These are phyloP conservation scores for Platygyra sinensis DNA, from an alignment of 64 coral and sea anemone species.

Conservation along the genomic window DNA sequence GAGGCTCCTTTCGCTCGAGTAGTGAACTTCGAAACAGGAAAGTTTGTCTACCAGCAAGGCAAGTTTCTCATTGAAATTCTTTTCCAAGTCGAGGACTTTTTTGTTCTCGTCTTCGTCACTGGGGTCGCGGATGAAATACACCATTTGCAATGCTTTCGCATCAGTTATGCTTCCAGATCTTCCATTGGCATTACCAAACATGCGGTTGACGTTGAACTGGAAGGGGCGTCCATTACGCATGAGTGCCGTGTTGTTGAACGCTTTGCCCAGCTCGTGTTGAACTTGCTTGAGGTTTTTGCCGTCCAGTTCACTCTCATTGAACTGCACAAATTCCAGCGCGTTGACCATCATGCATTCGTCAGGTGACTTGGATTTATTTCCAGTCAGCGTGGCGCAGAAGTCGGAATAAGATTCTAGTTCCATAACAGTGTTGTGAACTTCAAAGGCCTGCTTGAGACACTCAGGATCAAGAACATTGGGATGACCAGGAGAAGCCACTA, in stretches of 20 bases:
- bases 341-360: constrained; percentile 59
- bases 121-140: constrained; percentile 39
- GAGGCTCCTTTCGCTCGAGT: constrained; percentile 19
- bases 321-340: constrained; percentile 69
- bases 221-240: constrained; percentile 62
- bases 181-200: constrained; percentile 47
- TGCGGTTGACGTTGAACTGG: constrained; percentile 41
- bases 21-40: constrained; percentile 15
- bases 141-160: constrained; percentile 64
- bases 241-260: background rate
- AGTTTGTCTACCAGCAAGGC: background rate
- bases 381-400: constrained; percentile 51
- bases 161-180: constrained; percentile 22
- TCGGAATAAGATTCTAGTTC: constrained; percentile 23
- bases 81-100: constrained; percentile 26
- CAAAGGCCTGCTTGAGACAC: constrained; percentile 56
- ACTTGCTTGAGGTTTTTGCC: constrained; percentile 38
- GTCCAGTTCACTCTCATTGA: constrained; percentile 28
- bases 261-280: constrained; percentile 19
- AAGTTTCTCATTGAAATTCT: constrained; percentile 18
- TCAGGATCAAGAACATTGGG: constrained; percentile 40
- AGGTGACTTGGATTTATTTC: background rate
- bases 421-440: constrained; percentile 39
- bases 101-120: background rate
- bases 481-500: constrained; percentile 28